phyloP scores from a whole-genome alignment of 2,113 vertebrate genomes.

The Pristiophorus japonicus region DNA sequence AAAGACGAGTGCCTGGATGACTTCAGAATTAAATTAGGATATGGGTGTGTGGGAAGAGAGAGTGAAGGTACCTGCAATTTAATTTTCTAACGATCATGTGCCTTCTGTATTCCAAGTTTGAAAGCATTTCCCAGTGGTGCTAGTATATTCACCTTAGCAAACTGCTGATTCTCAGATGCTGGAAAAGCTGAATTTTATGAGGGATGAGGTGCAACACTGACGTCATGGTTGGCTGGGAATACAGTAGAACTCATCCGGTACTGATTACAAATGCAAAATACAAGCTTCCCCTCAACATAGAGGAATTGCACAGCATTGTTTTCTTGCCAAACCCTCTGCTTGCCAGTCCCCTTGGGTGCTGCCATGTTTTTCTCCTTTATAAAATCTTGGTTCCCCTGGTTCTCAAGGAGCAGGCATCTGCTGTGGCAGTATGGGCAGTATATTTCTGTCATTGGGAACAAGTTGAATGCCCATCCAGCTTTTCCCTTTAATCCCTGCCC shows the following conservation, averaged over 20 bases:
- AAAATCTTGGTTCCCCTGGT: background rate
- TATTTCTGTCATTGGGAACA: background rate
- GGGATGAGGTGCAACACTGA: constrained; percentile 20
- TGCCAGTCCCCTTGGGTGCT: constrained; percentile 16
- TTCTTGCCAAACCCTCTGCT: constrained; percentile 19
- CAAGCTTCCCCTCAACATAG: background rate
- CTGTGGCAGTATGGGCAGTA: background rate
- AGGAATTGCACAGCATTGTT: constrained; percentile 9
- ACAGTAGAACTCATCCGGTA: constrained; percentile 3
- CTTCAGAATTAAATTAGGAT: too few species aligned
- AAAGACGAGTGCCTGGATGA: background rate
- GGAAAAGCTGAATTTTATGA: background rate
- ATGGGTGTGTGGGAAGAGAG: background rate
- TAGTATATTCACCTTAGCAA: background rate
- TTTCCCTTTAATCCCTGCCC: background rate
- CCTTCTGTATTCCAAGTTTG: background rate
- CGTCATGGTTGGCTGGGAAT: background rate
- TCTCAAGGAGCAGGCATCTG: background rate
- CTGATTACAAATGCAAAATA: constrained; percentile 26
- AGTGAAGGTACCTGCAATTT: background rate
- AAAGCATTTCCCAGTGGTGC: background rate
- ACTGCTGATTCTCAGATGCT: background rate
- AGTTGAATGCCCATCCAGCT: background rate
- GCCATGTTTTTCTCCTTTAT: constrained; percentile 4
- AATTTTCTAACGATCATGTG: background rate